These are phyloP conservation scores for Penelope pileata DNA, from an alignment of 2,113 vertebrate species.

Conservation along the genomic window DNA sequence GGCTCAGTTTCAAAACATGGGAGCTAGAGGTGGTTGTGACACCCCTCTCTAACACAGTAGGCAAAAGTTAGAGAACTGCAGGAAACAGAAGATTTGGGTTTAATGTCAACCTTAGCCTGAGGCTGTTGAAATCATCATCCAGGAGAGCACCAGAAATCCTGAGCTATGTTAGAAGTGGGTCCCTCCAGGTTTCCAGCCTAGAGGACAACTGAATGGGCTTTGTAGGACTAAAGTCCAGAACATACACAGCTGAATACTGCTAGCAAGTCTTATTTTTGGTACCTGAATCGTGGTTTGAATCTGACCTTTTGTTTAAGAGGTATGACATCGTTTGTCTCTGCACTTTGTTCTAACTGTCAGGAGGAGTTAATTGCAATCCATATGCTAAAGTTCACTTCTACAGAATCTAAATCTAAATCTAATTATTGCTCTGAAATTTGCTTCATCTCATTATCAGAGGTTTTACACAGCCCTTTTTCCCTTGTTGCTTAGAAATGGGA, in stretches of 20 bases:
- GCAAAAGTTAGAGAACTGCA: not conserved
- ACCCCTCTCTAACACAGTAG: not conserved
- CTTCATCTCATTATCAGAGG: not conserved
- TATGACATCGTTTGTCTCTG: not conserved
- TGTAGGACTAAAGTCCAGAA: not conserved
- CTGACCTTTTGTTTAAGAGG: slow-evolving; percentile 41
- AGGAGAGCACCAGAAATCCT: not conserved
- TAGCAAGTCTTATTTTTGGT: not conserved
- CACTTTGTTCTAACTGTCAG: slow-evolving; percentile 28
- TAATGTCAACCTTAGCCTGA: not conserved
- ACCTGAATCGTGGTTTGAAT: not conserved
- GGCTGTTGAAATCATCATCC: not conserved
- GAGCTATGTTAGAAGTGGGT: not conserved
- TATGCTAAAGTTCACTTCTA: slow-evolving; percentile 38
- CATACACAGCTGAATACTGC: not conserved
- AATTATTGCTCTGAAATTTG: slow-evolving; percentile 38
- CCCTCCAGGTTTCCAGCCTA: not conserved
- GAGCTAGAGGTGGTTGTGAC: not conserved
- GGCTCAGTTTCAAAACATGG: not conserved
- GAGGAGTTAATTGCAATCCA: slow-evolving; percentile 14
- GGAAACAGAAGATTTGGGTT: not conserved
- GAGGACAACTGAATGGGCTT: not conserved
- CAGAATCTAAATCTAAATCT: slow-evolving; percentile 40
- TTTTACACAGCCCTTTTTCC: not conserved
- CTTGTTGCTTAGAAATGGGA: not conserved